Evolutionary conservation across 2,888 invertebrate genomes (phyloP), one percentile per base, ranked within the genome.

Genomic region (Drosophila nigricruria): DNA sequence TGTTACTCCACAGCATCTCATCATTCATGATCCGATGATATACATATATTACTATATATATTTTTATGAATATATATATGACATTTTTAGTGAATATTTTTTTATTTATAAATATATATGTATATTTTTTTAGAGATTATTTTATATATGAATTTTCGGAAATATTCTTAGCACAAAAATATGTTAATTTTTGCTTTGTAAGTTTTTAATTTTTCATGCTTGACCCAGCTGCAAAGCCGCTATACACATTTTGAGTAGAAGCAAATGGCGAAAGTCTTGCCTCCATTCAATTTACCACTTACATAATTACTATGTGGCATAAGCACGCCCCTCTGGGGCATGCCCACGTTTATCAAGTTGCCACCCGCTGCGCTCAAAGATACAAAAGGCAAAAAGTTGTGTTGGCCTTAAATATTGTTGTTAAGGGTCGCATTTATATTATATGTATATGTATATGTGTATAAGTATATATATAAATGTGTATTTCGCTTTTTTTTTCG

Each of bases 351-450:
- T 82, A 79, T 79, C 64, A 74, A 62, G 70, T 61, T 83, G 53
- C 73, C 68, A 50, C 71, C 66, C 67, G 60, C 68, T 50, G 75
- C 25, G 47, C 38, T 43, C 61, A 60, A 73, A 59, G 42, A 64
- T 59, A 67, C 38, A 45, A 67, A 81, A 71, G 64, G 45, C 70
- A 70, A 43, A 62, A 82, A 82, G 62, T 69, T 81, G 65, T 80
- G 63, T 85, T 72, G 66, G 45, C 67, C 62, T 70, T 57, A 86
- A 82, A 74, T 80, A 76, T 76, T 60, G 73, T 82, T 86, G 73
- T 73, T 86, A 76, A 72, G 87, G 70, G 76, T 69, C 68, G 76
- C 78, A 45, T 52, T 76, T 54, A 58, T 73, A 50, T 38, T 68
- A 45, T 43, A 27, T 36, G 20, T 58, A 18, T 45, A 12, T 52